These are phyloP conservation scores for Rhinopomastus cyanomelas DNA, from an alignment of 2,113 vertebrate genomes.

Conservation along the genomic window DNA sequence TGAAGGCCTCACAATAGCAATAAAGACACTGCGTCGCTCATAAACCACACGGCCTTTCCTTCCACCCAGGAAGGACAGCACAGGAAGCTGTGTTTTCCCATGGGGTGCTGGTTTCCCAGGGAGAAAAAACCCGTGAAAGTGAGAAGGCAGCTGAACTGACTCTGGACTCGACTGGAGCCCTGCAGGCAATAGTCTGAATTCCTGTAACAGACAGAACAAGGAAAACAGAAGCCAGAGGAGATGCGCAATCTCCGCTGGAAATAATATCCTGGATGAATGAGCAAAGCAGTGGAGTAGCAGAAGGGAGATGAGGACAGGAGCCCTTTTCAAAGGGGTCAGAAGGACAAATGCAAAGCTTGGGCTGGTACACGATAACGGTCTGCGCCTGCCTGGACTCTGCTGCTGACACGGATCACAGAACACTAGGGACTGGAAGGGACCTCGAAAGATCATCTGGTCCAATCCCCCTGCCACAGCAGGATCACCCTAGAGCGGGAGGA, in stretches of 20 bases:
- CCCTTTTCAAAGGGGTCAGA: neutral
- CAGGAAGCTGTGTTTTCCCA: neutral
- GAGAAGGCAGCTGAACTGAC: neutral
- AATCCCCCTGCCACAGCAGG: too few species aligned
- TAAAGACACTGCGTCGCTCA: neutral
- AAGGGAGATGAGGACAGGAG: neutral
- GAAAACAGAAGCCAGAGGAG: neutral
- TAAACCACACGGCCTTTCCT: neutral
- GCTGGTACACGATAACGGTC: neutral
- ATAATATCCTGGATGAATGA: neutral
- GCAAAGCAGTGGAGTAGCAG: neutral
- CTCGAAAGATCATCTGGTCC: too few species aligned
- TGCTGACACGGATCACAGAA: too few species aligned
- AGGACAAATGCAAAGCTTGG: neutral
- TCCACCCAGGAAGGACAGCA: neutral
- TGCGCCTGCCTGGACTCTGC: rapidly evolving
- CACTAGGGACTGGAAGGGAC: too few species aligned
- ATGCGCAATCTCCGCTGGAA: neutral
- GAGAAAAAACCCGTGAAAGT: neutral
- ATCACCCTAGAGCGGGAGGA: too few species aligned
- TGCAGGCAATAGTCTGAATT: neutral
- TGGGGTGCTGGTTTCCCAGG: neutral
- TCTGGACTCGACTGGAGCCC: neutral
- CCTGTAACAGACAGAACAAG: neutral
- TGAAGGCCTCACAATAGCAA: neutral